Evolutionary conservation across 2,113 vertebrate species (phyloP).

Genomic region (Labeo rohita): DNA sequence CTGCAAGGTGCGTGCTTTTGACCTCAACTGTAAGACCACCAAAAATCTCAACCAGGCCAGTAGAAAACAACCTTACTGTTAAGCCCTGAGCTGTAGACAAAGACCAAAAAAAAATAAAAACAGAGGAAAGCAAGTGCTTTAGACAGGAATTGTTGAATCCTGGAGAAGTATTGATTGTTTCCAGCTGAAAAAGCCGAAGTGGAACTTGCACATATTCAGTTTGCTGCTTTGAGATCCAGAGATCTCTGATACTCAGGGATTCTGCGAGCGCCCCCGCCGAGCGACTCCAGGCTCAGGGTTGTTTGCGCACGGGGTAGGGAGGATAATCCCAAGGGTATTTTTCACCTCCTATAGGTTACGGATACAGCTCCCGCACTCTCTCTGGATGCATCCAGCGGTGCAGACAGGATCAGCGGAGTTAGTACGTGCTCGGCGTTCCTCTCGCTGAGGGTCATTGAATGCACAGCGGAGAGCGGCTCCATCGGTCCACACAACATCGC

Average conservation of each 20-base stretch:
- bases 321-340: slow-evolving; percentile 62
- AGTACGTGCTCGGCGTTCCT: slow-evolving; percentile 48
- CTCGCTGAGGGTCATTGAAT: slow-evolving; percentile 74
- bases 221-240: slow-evolving; percentile 37
- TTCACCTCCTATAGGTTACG: slow-evolving; percentile 58
- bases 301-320: slow-evolving; percentile 54
- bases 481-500: slow-evolving; percentile 70
- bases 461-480: slow-evolving; percentile 66
- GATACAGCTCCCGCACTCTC: slow-evolving; percentile 60
- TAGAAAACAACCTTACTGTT: background rate
- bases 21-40: background rate
- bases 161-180: slow-evolving; percentile 38
- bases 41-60: background rate
- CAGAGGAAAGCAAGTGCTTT: background rate
- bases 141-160: slow-evolving; percentile 21
- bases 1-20: too few species aligned
- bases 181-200: slow-evolving; percentile 38
- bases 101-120: background rate
- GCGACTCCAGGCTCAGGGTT: slow-evolving; percentile 52
- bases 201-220: slow-evolving; percentile 18
- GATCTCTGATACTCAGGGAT: slow-evolving; percentile 39
- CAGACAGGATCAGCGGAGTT: slow-evolving; percentile 47
- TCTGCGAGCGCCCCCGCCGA: slow-evolving; percentile 40
- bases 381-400: slow-evolving; percentile 40
- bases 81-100: background rate